Evolutionary conservation across 2,888 invertebrate genomes (phyloP).

Genomic region (Stegana nigrithorax): DNA sequence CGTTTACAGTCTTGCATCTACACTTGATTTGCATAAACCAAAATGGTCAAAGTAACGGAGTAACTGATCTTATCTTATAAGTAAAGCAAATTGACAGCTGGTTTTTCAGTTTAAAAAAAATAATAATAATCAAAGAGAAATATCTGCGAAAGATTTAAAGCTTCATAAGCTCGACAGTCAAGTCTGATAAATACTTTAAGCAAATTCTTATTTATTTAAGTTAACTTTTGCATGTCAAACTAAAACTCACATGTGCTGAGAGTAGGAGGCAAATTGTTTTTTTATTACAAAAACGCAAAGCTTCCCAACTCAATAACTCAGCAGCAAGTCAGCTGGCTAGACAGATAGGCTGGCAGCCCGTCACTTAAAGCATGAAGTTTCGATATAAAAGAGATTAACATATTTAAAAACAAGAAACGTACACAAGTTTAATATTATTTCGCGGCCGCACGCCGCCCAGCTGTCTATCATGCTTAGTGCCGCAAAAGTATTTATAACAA

Average conservation of each 20-base stretch:
- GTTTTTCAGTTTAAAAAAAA: neutral
- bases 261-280: slow-evolving; percentile 6
- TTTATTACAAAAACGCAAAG: slow-evolving; percentile 1
- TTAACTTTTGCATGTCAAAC: neutral
- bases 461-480: slow-evolving; percentile 7
- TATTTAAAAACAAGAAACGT: neutral
- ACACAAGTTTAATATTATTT: slow-evolving; percentile 1
- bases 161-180: neutral
- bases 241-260: neutral
- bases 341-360: neutral
- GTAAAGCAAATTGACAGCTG: neutral
- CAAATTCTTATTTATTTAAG: neutral
- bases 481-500: too few species aligned
- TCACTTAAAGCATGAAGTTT: neutral
- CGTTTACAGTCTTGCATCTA: too few species aligned
- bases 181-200: neutral
- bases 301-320: slow-evolving; percentile 2
- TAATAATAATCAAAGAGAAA: neutral
- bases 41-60: too few species aligned
- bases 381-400: slow-evolving; percentile 10
- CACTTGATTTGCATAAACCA: neutral
- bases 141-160: neutral
- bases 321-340: neutral
- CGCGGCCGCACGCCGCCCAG: neutral
- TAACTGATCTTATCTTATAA: too few species aligned